Conservation (phyloP, 2,113 vertebrate genomes). For the Brachyistius frenatus region DNA sequence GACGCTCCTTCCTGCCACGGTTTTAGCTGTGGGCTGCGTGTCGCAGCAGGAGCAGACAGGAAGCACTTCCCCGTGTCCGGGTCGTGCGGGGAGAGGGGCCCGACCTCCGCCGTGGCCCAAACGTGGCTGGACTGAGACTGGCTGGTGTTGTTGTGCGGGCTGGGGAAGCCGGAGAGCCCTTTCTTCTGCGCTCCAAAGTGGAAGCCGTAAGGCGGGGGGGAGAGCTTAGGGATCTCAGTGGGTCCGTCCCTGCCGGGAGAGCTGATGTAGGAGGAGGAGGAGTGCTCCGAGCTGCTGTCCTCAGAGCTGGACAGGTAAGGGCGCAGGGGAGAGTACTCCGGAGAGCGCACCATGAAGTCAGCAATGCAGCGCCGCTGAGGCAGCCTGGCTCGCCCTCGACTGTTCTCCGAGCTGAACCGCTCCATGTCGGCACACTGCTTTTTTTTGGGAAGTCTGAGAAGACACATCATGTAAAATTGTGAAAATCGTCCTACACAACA, state of each 20-base stretch:
- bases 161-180: conserved; percentile 30
- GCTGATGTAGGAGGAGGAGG: conserved; percentile 85
- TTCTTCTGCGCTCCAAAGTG: conserved; percentile 73
- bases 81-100: conserved; percentile 59
- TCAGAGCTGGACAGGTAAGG: conserved; percentile 87
- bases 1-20: conserved; percentile 65
- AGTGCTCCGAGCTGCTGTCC: conserved; percentile 89
- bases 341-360: conserved; percentile 82
- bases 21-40: conserved; percentile 44
- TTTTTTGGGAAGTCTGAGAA: conserved; percentile 81
- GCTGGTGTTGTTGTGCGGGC: conserved; percentile 28
- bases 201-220: conserved; percentile 84
- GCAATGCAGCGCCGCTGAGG: conserved; percentile 82
- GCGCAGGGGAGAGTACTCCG: conserved; percentile 80
- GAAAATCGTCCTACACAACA: background rate
- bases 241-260: conserved; percentile 76
- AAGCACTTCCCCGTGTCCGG: conserved; percentile 69
- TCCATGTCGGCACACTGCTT: conserved; percentile 72
- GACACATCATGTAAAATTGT: conserved; percentile 1
- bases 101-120: conserved; percentile 23
- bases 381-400: conserved; percentile 78
- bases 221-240: conserved; percentile 75
- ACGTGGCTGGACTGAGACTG: conserved; percentile 40
- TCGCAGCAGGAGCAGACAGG: conserved; percentile 66
- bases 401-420: conserved; percentile 60